Evolutionary conservation across 2,888 invertebrate genomes (phyloP).

Genomic region (Stenoptilia bipunctidactyla): DNA sequence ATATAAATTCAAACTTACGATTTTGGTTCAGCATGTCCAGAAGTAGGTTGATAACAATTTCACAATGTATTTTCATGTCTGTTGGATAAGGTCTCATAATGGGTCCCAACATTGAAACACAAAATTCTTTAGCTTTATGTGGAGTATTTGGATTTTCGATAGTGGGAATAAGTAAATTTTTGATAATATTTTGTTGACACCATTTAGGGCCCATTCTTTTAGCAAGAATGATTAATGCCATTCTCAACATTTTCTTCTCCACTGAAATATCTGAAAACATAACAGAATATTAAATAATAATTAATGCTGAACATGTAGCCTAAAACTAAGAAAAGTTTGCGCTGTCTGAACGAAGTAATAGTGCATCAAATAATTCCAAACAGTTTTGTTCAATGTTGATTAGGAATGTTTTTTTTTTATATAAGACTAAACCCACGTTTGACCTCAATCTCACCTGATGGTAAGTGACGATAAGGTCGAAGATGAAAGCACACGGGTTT

Average conservation of each 20-base stretch:
- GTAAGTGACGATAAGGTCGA: too few relatives aligned
- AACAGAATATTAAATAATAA: too few relatives aligned
- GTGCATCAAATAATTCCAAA: too few relatives aligned
- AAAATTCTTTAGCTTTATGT: conserved; percentile 33
- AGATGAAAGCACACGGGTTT: too few relatives aligned
- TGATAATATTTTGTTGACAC: conserved; percentile 51
- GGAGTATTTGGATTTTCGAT: conserved; percentile 31
- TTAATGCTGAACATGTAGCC: too few relatives aligned
- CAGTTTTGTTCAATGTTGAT: too few relatives aligned
- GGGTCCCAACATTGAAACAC: conserved; percentile 43
- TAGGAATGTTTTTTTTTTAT: too few relatives aligned
- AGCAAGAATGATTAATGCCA: conserved; percentile 44
- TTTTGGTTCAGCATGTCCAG: conserved; percentile 32
- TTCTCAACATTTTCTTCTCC: conserved; percentile 41
- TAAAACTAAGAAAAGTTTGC: too few relatives aligned
- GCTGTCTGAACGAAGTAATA: too few relatives aligned
- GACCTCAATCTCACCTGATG: too few relatives aligned
- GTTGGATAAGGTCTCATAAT: conserved; percentile 49
- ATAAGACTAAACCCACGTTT: too few relatives aligned
- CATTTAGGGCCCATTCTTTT: conserved; percentile 54
- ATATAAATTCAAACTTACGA: too few relatives aligned
- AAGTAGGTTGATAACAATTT: conserved; percentile 43
- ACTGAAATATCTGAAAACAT: conserved; percentile 30
- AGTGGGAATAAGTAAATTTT: conserved; percentile 40
- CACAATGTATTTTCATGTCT: conserved; percentile 52